phyloP scores from a whole-genome alignment of 2,113 vertebrate genomes.

The Heliornis fulica region DNA sequence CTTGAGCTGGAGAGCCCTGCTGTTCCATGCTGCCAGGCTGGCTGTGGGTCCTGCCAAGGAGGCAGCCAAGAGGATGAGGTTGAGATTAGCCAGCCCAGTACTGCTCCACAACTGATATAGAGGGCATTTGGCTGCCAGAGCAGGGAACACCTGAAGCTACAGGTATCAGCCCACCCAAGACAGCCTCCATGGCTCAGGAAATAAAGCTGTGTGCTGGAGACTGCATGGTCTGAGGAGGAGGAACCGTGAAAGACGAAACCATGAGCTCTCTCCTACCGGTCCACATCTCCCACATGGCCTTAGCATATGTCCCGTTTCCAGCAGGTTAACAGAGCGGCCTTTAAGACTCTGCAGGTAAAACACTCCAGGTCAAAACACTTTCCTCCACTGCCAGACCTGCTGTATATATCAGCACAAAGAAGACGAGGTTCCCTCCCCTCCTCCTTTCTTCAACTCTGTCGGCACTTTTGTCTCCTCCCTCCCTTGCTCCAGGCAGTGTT shows the following conservation, averaged over 20 bases:
- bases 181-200: background rate
- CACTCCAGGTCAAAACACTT: background rate
- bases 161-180: background rate
- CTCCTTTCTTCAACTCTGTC: background rate
- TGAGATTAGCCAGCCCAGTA: background rate
- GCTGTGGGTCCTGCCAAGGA: background rate
- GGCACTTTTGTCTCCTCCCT: background rate
- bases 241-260: background rate
- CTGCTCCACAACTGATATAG: background rate
- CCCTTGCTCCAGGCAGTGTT: background rate
- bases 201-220: background rate
- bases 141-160: background rate
- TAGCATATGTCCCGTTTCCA: background rate
- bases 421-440: background rate
- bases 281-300: background rate
- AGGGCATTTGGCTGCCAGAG: background rate
- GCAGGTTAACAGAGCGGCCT: background rate
- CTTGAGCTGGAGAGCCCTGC: background rate
- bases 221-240: rapidly evolving
- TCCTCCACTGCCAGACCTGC: background rate
- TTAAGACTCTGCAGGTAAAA: background rate
- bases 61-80: background rate
- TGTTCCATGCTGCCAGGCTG: background rate
- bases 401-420: background rate
- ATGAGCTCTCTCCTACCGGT: background rate